Evolutionary conservation across 2,113 vertebrate species (phyloP).

Genomic region (Aplodontia rufa): DNA sequence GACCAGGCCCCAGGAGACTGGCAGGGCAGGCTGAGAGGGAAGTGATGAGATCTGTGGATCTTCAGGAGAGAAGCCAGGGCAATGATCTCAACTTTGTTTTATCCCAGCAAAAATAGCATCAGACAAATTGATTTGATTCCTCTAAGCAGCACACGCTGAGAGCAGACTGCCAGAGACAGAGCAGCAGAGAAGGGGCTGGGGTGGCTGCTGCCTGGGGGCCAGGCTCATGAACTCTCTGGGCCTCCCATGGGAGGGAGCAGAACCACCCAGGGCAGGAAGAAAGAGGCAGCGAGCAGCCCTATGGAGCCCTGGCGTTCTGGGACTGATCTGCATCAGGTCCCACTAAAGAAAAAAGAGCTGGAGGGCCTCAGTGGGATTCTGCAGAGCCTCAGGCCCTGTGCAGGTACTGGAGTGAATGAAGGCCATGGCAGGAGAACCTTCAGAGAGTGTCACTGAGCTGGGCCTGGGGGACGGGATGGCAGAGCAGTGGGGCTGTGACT

Average conservation of each 20-base stretch:
- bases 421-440: accelerated
- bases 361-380: not conserved
- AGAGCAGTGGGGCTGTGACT: accelerated
- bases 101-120: accelerated
- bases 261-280: not conserved
- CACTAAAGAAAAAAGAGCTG: not conserved
- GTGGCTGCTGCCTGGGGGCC: no score
- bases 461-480: accelerated
- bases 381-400: not conserved
- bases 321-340: not conserved
- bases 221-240: not conserved
- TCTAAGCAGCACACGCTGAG: accelerated
- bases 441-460: accelerated
- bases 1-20: slow-evolving; percentile 30
- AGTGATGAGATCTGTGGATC: not conserved
- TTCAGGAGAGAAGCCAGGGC: not conserved
- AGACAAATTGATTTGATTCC: no score
- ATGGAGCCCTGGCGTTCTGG: not conserved
- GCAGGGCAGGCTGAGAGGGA: not conserved
- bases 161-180: accelerated
- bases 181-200: not conserved
- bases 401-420: not conserved
- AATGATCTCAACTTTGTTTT: accelerated
- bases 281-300: accelerated
- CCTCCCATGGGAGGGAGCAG: not conserved